Conservation (phyloP, 2,797 vertebrate species). For the Glossophaga mutica region DNA sequence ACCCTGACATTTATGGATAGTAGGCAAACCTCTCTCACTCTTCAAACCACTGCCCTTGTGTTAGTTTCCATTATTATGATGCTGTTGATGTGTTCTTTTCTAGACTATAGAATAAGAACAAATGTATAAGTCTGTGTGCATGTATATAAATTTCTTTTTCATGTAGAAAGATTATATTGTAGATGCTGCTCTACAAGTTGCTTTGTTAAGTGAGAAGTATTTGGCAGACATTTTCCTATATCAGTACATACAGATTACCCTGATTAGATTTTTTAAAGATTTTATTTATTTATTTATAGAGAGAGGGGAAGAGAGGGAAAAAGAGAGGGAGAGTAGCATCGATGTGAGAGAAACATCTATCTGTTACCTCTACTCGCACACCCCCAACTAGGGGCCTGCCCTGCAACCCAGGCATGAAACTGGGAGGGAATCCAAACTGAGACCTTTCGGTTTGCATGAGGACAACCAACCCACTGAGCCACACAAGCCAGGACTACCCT, state of each 20-base stretch:
- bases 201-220: conserved; percentile 6
- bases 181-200: background rate
- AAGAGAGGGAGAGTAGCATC: no score
- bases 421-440: no score
- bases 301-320: no score
- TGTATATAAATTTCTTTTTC: background rate
- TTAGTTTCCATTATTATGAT: background rate
- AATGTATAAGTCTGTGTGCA: background rate
- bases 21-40: background rate
- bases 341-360: no score
- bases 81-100: background rate
- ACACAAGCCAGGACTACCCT: no score
- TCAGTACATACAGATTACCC: background rate
- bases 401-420: no score
- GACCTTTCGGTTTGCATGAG: no score
- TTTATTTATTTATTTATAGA: background rate
- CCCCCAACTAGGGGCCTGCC: no score
- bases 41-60: background rate
- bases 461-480: no score
- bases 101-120: background rate
- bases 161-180: background rate
- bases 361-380: no score
- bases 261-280: background rate
- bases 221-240: background rate
- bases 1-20: conserved; percentile 38